phyloP scores from a whole-genome alignment of 2,113 vertebrate species.

The Gobius niger region DNA sequence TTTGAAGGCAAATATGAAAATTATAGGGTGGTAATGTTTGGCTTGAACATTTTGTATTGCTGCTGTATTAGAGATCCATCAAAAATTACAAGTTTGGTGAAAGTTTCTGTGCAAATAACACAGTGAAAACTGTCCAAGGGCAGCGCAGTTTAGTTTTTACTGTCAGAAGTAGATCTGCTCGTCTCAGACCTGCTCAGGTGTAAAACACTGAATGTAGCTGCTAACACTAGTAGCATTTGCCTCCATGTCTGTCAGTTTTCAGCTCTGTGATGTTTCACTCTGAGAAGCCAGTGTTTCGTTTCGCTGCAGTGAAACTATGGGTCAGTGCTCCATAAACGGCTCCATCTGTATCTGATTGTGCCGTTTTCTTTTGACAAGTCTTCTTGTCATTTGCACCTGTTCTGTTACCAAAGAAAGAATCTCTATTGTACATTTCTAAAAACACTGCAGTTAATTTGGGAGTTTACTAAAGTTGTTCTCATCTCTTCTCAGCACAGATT shows the following conservation, averaged over 20 bases:
- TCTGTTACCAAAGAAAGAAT: background rate
- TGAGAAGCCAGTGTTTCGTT: background rate
- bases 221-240: background rate
- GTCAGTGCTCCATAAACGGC: background rate
- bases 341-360: conserved; percentile 4
- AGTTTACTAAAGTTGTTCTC: background rate
- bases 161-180: background rate
- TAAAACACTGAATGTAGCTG: background rate
- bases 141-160: background rate
- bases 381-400: background rate
- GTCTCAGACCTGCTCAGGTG: background rate
- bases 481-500: background rate
- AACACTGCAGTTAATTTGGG: too few relatives aligned
- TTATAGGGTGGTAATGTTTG: background rate
- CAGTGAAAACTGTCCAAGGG: background rate
- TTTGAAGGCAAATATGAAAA: background rate
- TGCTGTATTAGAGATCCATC: background rate
- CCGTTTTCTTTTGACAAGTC: background rate
- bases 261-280: background rate
- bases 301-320: background rate
- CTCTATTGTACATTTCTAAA: background rate
- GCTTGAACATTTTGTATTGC: background rate
- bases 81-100: background rate
- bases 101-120: background rate
- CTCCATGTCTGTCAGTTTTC: conserved; percentile 1